Conservation (phyloP, 2,113 vertebrate genomes). For the Oriolus oriolus region DNA sequence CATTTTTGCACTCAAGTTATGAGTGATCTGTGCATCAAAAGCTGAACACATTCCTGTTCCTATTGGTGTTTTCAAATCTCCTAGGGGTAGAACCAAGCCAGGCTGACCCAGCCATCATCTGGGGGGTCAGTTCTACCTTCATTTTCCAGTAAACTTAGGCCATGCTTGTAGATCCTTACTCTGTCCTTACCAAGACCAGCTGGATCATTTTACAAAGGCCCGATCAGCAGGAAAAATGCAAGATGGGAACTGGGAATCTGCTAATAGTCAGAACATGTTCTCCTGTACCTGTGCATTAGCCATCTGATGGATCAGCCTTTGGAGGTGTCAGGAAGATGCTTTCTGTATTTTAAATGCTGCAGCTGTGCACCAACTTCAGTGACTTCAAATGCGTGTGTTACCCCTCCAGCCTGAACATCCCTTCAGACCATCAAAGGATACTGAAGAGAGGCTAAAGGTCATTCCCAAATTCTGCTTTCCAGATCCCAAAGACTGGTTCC, state of each 20-base stretch:
- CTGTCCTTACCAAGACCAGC: neutral
- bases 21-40: neutral
- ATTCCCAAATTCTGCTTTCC: slow-evolving; percentile 98
- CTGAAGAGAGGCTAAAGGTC: slow-evolving; percentile 91
- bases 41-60: neutral
- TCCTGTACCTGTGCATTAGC: neutral
- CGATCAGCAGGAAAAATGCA: neutral
- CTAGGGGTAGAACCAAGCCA: neutral
- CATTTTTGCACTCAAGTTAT: neutral
- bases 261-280: neutral
- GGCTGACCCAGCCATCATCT: neutral
- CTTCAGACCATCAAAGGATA: slow-evolving; percentile 85
- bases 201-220: neutral
- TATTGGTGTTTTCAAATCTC: neutral
- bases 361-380: neutral
- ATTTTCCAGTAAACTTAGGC: neutral
- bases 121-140: neutral
- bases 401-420: slow-evolving; percentile 85
- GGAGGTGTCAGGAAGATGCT: neutral
- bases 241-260: neutral
- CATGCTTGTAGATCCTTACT: neutral
- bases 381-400: slow-evolving; percentile 11
- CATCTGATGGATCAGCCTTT: neutral
- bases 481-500: slow-evolving; percentile 88
- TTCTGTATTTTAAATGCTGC: neutral